Conservation (phyloP, 2,797 vertebrate genomes). For the Phoeniculus purpureus region DNA sequence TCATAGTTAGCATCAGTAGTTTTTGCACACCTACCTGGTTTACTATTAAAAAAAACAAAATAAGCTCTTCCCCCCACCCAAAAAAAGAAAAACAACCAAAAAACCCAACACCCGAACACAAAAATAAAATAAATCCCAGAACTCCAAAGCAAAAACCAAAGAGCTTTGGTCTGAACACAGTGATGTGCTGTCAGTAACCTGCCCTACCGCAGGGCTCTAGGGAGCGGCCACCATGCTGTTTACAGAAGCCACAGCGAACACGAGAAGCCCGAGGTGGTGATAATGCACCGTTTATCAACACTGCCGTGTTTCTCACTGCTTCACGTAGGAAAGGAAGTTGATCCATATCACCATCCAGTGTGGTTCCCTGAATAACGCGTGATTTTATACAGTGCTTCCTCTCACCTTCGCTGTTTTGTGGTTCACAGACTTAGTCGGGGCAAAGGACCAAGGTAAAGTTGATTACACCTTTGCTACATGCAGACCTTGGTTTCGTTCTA, state of each 20-base stretch:
- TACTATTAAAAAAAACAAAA: not conserved
- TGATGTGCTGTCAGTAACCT: not conserved
- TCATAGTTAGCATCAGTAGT: not conserved
- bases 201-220: not conserved
- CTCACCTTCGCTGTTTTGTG: not conserved
- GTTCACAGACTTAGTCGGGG: not conserved
- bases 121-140: not conserved
- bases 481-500: not conserved
- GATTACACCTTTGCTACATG: not conserved
- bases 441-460: not conserved
- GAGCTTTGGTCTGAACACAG: constrained; percentile 20
- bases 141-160: not conserved
- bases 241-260: not conserved
- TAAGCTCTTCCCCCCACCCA: not conserved
- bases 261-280: too few relatives aligned
- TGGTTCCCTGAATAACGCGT: not conserved
- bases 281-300: not conserved
- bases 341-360: not conserved
- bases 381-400: not conserved
- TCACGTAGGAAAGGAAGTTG: not conserved
- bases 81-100: not conserved
- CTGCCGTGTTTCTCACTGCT: not conserved
- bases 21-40: not conserved
- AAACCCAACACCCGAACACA: not conserved
- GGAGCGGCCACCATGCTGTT: not conserved